phyloP scores from a whole-genome alignment of 2,113 vertebrate species.

The Actinemys pallida region DNA sequence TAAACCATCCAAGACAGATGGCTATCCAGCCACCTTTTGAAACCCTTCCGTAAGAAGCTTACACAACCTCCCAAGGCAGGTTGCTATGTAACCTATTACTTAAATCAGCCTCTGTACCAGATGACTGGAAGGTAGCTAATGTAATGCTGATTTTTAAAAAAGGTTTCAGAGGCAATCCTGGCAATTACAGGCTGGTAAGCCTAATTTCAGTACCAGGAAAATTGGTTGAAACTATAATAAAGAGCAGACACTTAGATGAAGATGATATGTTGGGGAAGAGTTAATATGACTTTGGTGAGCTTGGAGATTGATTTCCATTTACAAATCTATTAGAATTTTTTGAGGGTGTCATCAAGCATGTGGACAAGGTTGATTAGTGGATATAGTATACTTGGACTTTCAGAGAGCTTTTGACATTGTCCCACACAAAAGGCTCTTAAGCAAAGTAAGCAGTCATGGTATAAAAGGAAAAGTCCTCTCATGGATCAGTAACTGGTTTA shows the following conservation, averaged over 20 bases:
- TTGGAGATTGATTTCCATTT: too few species aligned
- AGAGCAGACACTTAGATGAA: neutral
- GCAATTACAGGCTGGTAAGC: neutral
- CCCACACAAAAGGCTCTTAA: neutral
- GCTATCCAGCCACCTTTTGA: too few species aligned
- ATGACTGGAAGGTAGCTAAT: neutral
- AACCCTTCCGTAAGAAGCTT: too few species aligned
- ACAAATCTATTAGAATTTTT: too few species aligned
- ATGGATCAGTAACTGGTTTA: neutral
- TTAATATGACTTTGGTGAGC: too few species aligned
- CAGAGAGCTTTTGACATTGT: neutral
- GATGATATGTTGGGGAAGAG: neutral
- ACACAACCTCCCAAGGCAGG: too few species aligned
- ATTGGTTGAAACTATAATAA: neutral
- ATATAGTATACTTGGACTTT: neutral
- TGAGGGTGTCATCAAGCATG: too few species aligned
- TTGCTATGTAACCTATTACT: too few species aligned
- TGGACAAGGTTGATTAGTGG: too few species aligned
- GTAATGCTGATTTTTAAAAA: neutral
- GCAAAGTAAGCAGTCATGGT: neutral
- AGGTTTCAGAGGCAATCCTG: neutral
- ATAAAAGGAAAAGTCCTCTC: neutral
- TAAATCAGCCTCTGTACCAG: too few species aligned
- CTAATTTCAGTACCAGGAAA: neutral
- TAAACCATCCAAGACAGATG: too few species aligned